Conservation (phyloP, 2,797 vertebrate species). For the Manis pentadactyla region DNA sequence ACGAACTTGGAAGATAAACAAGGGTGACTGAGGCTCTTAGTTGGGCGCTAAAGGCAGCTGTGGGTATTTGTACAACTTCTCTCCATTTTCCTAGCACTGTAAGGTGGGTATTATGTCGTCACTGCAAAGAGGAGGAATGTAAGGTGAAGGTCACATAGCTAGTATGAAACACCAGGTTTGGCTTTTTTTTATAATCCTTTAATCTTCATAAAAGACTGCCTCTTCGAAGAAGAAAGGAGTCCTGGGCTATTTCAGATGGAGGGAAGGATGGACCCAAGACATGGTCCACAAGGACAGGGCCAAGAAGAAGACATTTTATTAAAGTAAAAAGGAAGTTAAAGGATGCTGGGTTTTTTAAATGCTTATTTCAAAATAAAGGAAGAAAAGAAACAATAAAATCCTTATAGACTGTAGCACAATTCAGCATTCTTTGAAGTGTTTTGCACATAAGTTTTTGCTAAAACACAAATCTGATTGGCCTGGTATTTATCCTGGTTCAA, state of each 20-base stretch:
- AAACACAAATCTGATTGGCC: not conserved
- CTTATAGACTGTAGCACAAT: not conserved
- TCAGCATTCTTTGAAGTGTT: not conserved
- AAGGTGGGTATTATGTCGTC: not conserved
- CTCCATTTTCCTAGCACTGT: not conserved
- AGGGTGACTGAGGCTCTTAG: not conserved
- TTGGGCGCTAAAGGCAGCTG: not conserved
- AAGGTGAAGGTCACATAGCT: not conserved
- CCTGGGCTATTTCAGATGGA: not conserved
- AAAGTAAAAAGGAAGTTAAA: not conserved
- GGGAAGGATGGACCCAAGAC: not conserved
- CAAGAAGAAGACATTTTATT: not conserved
- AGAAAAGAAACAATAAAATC: not conserved
- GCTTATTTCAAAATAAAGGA: not conserved
- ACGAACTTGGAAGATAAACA: not conserved
- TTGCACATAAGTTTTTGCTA: not conserved
- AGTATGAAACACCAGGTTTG: not conserved
- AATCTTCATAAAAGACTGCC: not conserved
- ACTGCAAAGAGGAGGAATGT: not conserved
- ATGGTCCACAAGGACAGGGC: not conserved
- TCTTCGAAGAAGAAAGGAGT: not conserved
- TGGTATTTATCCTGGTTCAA: not conserved
- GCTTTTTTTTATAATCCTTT: not conserved
- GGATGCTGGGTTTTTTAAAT: not conserved
- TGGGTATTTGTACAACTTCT: not conserved